Conservation (phyloP, 2,113 vertebrate species). For the Corythoichthys haematopterus region DNA sequence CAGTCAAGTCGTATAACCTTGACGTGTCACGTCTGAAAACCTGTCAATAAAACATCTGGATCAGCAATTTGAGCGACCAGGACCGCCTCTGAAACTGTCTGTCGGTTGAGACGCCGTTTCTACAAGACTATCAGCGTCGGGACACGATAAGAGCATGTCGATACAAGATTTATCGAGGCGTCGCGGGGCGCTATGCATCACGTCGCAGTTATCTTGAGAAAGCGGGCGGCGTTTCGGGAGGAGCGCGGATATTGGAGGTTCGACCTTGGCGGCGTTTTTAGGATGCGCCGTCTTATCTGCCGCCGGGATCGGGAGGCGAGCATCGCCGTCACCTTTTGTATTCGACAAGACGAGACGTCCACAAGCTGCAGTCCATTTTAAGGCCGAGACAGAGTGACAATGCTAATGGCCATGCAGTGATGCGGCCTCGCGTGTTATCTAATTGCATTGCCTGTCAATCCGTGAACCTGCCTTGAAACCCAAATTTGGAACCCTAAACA, state of each 20-base stretch:
- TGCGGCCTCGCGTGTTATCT: neutral
- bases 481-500: neutral
- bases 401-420: constrained; percentile 33
- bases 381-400: constrained; percentile 35
- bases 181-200: constrained; percentile 43
- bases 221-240: constrained; percentile 10
- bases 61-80: constrained; percentile 49
- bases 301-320: constrained; percentile 34
- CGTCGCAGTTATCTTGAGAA: constrained; percentile 30
- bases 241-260: constrained; percentile 6
- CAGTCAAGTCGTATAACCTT: constrained; percentile 65
- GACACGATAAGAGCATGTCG: constrained; percentile 38
- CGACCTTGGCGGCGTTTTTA: constrained; percentile 54
- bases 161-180: constrained; percentile 46
- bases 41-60: constrained; percentile 59
- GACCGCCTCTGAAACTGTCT: constrained; percentile 11
- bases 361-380: constrained; percentile 22
- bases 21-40: constrained; percentile 60
- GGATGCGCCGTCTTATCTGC: constrained; percentile 44
- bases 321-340: constrained; percentile 6
- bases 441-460: neutral
- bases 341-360: constrained; percentile 25
- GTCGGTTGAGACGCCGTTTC: constrained; percentile 16
- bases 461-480: neutral
- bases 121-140: neutral